Conservation (phyloP, 2,797 vertebrate genomes). For the Alca torda region DNA sequence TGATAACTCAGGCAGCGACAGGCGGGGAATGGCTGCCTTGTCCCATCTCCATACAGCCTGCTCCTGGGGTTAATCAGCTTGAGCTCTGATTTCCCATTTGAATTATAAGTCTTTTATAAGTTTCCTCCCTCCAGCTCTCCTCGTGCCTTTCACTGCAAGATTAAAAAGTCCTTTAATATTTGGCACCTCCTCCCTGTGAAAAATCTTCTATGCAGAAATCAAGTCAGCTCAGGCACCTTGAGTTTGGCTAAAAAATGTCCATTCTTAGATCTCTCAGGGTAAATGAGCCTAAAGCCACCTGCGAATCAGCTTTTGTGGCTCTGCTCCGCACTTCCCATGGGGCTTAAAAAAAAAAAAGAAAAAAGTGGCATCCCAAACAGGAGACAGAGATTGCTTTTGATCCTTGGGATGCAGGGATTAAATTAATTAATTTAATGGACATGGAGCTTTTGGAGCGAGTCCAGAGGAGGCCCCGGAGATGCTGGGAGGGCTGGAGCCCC, state of each 20-base stretch:
- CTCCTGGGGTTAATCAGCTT: neutral
- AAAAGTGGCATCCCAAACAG: neutral
- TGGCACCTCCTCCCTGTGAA: neutral
- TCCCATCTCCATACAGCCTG: neutral
- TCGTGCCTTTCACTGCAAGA: neutral
- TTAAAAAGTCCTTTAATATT: neutral
- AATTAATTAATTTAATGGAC: neutral
- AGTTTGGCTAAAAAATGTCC: neutral
- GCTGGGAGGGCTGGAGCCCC: neutral
- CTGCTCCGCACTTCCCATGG: neutral
- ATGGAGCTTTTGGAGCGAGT: neutral
- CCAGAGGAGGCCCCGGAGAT: neutral
- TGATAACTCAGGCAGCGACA: neutral
- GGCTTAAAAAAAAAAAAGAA: neutral
- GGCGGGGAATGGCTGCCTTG: rapidly evolving
- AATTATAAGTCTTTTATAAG: neutral
- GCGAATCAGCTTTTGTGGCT: neutral
- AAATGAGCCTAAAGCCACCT: neutral
- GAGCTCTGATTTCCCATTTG: neutral
- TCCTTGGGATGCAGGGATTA: neutral
- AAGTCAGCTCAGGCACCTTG: neutral
- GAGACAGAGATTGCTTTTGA: neutral
- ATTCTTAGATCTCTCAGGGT: neutral
- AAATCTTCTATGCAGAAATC: neutral
- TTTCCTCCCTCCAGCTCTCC: neutral